phyloP scores from a whole-genome alignment of 1,140 invertebrate genomes.

The Lordiphosa clarofinis region DNA sequence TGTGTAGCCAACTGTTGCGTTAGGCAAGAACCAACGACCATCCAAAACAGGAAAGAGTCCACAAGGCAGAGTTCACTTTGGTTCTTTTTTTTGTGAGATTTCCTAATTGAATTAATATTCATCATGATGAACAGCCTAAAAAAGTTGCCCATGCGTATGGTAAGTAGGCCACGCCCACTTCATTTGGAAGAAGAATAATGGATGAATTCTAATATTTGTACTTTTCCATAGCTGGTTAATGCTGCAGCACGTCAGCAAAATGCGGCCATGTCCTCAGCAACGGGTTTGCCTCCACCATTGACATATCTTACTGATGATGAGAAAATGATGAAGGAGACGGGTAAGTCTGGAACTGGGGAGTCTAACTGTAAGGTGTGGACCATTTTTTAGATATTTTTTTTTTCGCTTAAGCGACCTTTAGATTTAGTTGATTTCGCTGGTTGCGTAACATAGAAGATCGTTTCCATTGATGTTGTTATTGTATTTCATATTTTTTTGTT shows the following conservation, averaged over 20 bases:
- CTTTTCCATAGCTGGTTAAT: constrained; percentile 58
- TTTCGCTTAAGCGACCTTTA: constrained; percentile 3
- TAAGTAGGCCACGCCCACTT: constrained; percentile 43
- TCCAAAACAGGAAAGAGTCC: constrained; percentile 10
- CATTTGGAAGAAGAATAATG: background rate
- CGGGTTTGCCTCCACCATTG: constrained; percentile 81
- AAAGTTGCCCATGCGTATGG: constrained; percentile 76
- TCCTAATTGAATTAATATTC: constrained; percentile 31
- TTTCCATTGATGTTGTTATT: constrained; percentile 7
- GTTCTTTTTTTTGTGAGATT: constrained; percentile 14
- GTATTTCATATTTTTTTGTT: background rate
- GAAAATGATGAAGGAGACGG: constrained; percentile 88
- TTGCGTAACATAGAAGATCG: constrained; percentile 1
- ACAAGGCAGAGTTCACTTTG: too few relatives aligned
- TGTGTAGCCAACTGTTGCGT: constrained; percentile 46
- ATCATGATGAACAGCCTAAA: constrained; percentile 75
- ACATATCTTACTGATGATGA: constrained; percentile 88
- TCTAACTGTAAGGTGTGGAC: constrained; percentile 4
- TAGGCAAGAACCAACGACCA: background rate
- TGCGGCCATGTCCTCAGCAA: constrained; percentile 58
- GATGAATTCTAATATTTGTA: constrained; percentile 12
- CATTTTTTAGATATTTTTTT: constrained; percentile 1
- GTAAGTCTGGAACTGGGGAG: constrained; percentile 79
- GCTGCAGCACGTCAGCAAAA: constrained; percentile 71
- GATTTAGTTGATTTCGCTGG: background rate